Evolutionary conservation across 2,888 invertebrate genomes (phyloP), one percentile per base, ranked within the genome.

Genomic region (Baronia brevicornis): DNA sequence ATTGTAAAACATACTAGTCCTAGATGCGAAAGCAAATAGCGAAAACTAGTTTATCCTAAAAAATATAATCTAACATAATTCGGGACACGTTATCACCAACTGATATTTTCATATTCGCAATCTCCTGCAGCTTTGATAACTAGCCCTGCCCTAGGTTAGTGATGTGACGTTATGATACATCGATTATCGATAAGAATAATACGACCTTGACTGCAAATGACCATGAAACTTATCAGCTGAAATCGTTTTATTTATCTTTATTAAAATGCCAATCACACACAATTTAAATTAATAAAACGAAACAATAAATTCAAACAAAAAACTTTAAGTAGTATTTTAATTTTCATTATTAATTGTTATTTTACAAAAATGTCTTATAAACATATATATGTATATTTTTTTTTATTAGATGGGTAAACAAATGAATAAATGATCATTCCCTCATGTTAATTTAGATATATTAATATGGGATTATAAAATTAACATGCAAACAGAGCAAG

Each of bases 111-210:
- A 65, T 57, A 67, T 69, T 69, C 63, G 62, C 77, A 73, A 79
- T 79, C 75, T 74, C 62, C 48, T 69, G 68, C 65, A 71, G 44
- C 58, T 51, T 20, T 49, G 77, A 75, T 82, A 80, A 69, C 58
- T 64, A 61, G 68, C 69, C 71, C 66, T 67, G 69, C 70, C 71
- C 71, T 73, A 72, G 66, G 59, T 58, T 67, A 72, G 73, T 48
- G 72, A 50, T 57, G 75, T 41, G 60, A 60, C 49, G 41, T 31
- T 39, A 32, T 29, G 7, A 15, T 11, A 26, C 45, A 43, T 45
- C 47, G 49, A 46, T 41, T 48, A 25, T 44, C 36, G 32, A 41
- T 40, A 41, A 43, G 37, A 31, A 4, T 9, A 28, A 35, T 22
- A 5, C 13, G 32, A 21, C 36, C 32, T 24, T 31, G 36, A 39